Base-by-base conservation (phyloP, 2,113 vertebrate species). In the Tetrax tetrax region DNA sequence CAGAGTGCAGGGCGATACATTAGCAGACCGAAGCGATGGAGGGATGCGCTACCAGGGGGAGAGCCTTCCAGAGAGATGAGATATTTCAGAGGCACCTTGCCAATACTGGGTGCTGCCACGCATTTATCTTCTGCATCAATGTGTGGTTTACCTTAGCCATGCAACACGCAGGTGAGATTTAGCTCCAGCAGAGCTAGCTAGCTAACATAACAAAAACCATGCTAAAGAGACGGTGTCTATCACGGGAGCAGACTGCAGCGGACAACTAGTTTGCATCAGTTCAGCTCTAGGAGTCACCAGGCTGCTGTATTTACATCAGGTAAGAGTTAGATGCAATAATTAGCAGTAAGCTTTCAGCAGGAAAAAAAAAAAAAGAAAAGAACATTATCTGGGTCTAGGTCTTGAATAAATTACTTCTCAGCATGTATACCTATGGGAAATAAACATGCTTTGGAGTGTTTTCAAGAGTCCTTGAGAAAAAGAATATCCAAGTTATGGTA, bases 1-100 rank as follows among this genome's bases (percentile, higher is more conserved):
- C 0, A 0, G 35, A 1, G 3, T 8, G 48, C 59, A 63, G 23
- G 54, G 74, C 14, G 28, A 20, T 24, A 16, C 27, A 6, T 0
- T 10, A 56, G 54, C 56, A 60, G 54, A 72, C 7, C 0, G 0
- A 65, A 64, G n/a, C 5, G 4, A 51, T 2, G 4, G 60, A 50
- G 17, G 45, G n/a, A 29, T 53, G 45, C 0, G 0, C 33, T 56
- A 28, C 17, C 29, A 1, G 17, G 20, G 41, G 4, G 11, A 47
- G 24, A 45, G 4, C 21, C 23, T 93, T 71, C 35, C 43, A 65
- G 76, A 56, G 37, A 65, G 29, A 43, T 2, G 2, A 23, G 19
- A 54, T 16, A 28, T 81, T 54, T 63, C 72, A 24, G 0, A 63
- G 56, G 25, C 65, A 69, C 14, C 74, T 65, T 35, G 61, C 53